A percentile compares a stretch with the other conserved stretches of the same genome.
Conservation (phyloP, 2,888 invertebrate species). For the Lycocerus yunnanus region DNA sequence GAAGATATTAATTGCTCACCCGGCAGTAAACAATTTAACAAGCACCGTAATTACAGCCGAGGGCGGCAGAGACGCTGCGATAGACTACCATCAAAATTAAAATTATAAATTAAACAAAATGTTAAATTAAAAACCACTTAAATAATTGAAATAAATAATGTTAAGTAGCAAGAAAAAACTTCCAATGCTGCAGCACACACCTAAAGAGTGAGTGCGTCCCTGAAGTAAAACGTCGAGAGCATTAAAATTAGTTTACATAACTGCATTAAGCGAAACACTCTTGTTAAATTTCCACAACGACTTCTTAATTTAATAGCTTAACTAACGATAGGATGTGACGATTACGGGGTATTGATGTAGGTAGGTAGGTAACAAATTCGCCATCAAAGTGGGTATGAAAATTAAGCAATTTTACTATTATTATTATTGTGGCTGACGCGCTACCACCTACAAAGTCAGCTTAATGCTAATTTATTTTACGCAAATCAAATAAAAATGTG, state of each 20-base stretch:
- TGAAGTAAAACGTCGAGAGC: neutral
- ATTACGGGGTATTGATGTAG: neutral
- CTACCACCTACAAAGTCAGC: neutral
- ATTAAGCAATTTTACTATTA: neutral
- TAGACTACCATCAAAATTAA: constrained; percentile 24
- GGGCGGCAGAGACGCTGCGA: constrained; percentile 26
- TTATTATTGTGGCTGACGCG: no score
- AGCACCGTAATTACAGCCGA: constrained; percentile 34
- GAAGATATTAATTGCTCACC: constrained; percentile 36
- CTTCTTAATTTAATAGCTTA: neutral
- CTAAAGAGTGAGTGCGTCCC: neutral
- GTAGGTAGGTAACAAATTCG: neutral
- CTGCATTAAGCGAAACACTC: neutral
- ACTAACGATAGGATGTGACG: neutral
- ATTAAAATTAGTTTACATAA: neutral
- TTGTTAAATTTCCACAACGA: neutral
- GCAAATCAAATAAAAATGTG: neutral
- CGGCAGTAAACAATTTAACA: constrained; percentile 36
- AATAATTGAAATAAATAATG: neutral
- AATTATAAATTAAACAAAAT: constrained; percentile 17
- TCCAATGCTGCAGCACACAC: neutral
- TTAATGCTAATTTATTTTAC: neutral
- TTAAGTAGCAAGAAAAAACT: neutral
- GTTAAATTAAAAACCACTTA: constrained; percentile 5
- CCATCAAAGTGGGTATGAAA: neutral